Conservation (phyloP, 2,797 vertebrate genomes). For the Hephaestus fuliginosus region DNA sequence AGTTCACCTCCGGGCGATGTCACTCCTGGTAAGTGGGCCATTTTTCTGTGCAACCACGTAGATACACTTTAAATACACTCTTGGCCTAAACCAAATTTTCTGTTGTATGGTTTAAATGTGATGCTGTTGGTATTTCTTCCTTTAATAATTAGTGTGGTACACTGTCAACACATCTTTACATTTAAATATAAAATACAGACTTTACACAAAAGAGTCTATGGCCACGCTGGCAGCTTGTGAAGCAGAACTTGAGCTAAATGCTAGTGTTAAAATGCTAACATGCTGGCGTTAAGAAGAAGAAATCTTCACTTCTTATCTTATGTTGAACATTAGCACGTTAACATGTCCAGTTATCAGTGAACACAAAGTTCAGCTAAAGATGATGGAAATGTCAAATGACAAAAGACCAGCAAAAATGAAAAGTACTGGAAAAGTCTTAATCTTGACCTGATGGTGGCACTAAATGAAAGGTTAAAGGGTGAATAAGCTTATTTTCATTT, state of each 20-base stretch:
- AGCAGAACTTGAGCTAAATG: background rate
- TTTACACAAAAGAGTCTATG: background rate
- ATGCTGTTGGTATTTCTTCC: background rate
- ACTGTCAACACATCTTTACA: background rate
- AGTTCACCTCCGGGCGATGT: background rate
- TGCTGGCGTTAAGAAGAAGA: background rate
- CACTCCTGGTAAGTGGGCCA: conserved; percentile 17
- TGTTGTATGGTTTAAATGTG: background rate
- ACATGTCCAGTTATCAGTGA: background rate
- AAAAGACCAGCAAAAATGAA: no score
- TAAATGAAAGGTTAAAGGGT: background rate
- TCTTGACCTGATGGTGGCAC: no score
- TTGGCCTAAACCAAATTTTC: background rate
- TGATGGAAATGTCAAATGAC: background rate
- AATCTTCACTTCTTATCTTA: no score
- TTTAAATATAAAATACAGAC: background rate
- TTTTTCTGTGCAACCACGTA: background rate
- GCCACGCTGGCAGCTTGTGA: background rate
- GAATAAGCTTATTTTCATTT: background rate
- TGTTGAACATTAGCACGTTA: no score
- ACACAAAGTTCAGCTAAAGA: background rate
- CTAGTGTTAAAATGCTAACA: background rate
- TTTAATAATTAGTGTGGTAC: background rate
- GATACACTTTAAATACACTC: background rate
- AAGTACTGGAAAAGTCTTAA: no score